Conservation (phyloP, 2,797 vertebrate species). For the Anableps anableps region DNA sequence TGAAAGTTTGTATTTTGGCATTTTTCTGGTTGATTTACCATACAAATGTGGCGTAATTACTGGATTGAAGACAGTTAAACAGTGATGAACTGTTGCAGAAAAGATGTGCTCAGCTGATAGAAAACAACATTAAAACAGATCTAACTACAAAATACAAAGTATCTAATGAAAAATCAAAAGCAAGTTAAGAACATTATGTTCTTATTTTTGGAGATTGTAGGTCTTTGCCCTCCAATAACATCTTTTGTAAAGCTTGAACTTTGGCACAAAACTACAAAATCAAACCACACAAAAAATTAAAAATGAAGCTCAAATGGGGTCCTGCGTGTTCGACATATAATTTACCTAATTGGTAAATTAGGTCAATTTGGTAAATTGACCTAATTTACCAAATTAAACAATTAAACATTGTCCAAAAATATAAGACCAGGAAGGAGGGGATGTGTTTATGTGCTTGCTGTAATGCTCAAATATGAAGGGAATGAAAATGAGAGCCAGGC, state of each 20-base stretch:
- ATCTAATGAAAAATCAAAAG: not conserved
- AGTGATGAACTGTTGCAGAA: not conserved
- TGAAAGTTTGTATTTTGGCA: not conserved
- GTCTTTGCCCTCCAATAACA: not conserved
- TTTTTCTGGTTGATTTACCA: conserved; percentile 1
- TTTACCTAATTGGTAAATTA: not conserved
- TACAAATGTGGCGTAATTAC: not conserved
- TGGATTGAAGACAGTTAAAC: not conserved
- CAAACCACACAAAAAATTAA: not conserved
- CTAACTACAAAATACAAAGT: not conserved
- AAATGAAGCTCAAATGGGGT: not conserved
- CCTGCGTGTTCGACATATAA: not conserved
- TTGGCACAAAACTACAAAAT: not conserved
- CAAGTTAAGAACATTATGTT: not conserved
- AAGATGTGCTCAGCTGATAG: not conserved
- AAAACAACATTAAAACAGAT: not conserved
- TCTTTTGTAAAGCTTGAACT: not conserved
- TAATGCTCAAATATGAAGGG: not conserved
- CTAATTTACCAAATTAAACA: not conserved
- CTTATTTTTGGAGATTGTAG: not conserved
- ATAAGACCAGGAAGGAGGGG: not conserved
- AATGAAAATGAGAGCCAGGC: not conserved
- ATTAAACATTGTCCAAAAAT: conserved; percentile 1
- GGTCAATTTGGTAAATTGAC: too few species aligned
- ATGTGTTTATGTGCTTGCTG: not conserved